Conservation (phyloP, 1,140 invertebrate genomes). For the Bombus polaris region DNA sequence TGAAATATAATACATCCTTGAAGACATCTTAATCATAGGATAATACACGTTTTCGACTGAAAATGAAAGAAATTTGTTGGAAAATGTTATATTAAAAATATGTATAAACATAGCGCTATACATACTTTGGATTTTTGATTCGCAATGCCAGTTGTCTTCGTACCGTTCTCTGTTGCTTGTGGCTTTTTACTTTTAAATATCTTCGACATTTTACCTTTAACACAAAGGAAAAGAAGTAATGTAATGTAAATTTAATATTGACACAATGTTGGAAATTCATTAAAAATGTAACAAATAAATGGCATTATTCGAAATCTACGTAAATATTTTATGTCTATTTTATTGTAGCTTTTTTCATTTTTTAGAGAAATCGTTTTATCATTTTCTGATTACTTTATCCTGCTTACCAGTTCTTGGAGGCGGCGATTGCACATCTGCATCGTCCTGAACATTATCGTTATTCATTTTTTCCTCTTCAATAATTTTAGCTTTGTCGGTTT, state of each 20-base stretch:
- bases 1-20: conserved; percentile 47
- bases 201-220: conserved; percentile 71
- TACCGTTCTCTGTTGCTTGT: conserved; percentile 66
- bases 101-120: background rate
- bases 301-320: no score
- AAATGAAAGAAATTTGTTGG: conserved; percentile 29
- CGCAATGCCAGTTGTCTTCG: conserved; percentile 48
- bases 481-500: conserved; percentile 42
- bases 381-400: background rate
- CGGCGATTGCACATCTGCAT: conserved; percentile 72
- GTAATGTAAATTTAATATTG: background rate
- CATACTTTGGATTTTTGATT: conserved; percentile 71
- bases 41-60: conserved; percentile 71
- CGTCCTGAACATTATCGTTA: conserved; percentile 50
- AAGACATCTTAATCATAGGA: conserved; percentile 66
- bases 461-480: conserved; percentile 43
- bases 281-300: no score
- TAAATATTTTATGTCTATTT: no score
- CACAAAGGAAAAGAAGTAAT: background rate
- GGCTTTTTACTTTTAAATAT: conserved; percentile 67
- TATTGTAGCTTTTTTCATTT: no score
- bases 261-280: no score
- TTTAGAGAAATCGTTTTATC: no score
- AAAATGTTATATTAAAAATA: background rate
- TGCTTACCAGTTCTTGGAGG: conserved; percentile 63